Percentiles rank a stretch among this genome's conserved stretches.
phyloP scores from a whole-genome alignment of 2,888 invertebrate genomes.

The Thereva unica region DNA sequence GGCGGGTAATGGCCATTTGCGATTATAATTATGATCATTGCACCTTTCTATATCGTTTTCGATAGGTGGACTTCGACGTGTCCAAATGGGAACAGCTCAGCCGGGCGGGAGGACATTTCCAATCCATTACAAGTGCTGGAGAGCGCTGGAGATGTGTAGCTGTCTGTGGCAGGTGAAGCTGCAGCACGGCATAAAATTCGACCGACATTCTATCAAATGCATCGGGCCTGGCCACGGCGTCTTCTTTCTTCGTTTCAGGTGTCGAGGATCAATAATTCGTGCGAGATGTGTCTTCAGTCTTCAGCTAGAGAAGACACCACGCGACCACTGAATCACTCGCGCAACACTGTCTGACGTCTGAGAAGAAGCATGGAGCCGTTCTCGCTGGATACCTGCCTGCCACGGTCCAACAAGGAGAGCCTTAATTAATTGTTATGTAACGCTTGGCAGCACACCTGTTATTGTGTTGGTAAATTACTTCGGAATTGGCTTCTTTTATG shows the following conservation, averaged over 20 bases:
- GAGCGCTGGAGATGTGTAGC: neutral
- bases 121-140: too few relatives aligned
- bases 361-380: too few relatives aligned
- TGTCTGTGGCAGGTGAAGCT: neutral
- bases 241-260: conserved; percentile 14
- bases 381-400: conserved; percentile 9
- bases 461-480: conserved; percentile 37
- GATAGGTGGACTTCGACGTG: neutral
- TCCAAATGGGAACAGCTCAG: conserved; percentile 6
- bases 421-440: conserved; percentile 38
- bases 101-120: neutral
- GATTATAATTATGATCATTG: conserved; percentile 9
- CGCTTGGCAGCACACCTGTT: conserved; percentile 30
- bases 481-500: conserved; percentile 34
- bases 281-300: conserved; percentile 10
- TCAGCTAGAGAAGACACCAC: too few relatives aligned
- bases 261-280: conserved; percentile 3
- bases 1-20: too few relatives aligned
- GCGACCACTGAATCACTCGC: too few relatives aligned
- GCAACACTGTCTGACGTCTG: too few relatives aligned
- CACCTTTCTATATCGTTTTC: conserved; percentile 23
- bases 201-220: conserved; percentile 15
- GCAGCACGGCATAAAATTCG: conserved; percentile 32
- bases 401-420: conserved; percentile 20
- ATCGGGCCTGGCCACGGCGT: conserved; percentile 13